Evolutionary conservation across 2,888 invertebrate genomes (phyloP).

Genomic region (Andrena minutula): DNA sequence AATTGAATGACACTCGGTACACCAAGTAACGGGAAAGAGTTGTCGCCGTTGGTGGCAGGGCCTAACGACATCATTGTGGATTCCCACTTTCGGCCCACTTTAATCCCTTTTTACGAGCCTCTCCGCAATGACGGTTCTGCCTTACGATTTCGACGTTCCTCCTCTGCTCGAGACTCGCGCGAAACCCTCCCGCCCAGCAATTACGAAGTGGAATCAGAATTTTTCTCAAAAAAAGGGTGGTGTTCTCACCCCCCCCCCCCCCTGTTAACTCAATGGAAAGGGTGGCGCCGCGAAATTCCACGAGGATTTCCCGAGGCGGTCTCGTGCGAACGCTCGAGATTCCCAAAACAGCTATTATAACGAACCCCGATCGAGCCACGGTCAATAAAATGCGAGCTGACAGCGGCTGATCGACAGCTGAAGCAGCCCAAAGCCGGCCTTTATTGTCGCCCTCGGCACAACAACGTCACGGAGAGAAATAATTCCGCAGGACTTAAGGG

Average conservation of each 20-base stretch:
- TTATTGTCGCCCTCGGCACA: constrained; percentile 60
- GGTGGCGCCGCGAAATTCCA: constrained; percentile 11
- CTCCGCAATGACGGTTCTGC: constrained; percentile 52
- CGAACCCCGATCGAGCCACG: constrained; percentile 46
- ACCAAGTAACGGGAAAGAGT: constrained; percentile 73
- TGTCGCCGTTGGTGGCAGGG: constrained; percentile 70
- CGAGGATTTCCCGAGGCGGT: constrained; percentile 39
- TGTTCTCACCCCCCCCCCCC: constrained; percentile 4
- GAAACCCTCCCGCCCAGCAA: too few species aligned
- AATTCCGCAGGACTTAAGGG: constrained; percentile 57
- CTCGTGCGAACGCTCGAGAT: constrained; percentile 34
- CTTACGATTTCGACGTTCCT: constrained; percentile 27
- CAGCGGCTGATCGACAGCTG: constrained; percentile 64
- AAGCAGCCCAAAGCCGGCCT: constrained; percentile 48
- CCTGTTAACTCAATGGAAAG: constrained; percentile 19
- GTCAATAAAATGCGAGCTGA: constrained; percentile 53
- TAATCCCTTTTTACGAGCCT: constrained; percentile 50
- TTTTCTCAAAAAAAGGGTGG: constrained; percentile 12
- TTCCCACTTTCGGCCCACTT: constrained; percentile 69
- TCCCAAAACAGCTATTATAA: constrained; percentile 56
- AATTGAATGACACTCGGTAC: constrained; percentile 83
- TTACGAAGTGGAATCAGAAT: constrained; percentile 16
- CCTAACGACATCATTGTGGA: constrained; percentile 79
- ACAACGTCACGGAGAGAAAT: constrained; percentile 40
- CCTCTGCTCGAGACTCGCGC: not conserved